Evolutionary conservation across 2,113 vertebrate genomes (phyloP).

Genomic region (Leucosticte australis): DNA sequence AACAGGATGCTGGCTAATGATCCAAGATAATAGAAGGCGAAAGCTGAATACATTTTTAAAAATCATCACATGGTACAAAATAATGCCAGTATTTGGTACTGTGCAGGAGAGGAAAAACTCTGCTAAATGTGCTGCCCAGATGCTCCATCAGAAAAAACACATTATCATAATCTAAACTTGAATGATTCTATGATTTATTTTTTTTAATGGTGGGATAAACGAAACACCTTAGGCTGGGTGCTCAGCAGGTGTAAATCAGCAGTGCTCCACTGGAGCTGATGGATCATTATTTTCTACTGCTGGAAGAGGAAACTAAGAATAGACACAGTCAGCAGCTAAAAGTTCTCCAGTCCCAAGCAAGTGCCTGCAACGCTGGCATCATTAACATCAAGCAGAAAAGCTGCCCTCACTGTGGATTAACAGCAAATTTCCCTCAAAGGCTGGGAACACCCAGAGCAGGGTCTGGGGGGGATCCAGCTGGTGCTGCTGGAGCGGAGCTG

Average conservation of each 20-base stretch:
- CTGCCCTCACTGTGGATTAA: not conserved
- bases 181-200: not conserved
- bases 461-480: not conserved
- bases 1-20: conserved; percentile 67
- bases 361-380: not conserved
- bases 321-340: not conserved
- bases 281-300: conserved; percentile 16
- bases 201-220: not conserved
- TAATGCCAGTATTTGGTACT: not conserved
- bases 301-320: conserved; percentile 6
- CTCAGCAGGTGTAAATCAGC: conserved; percentile 45
- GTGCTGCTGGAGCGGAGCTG: not conserved
- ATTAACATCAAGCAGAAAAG: not conserved
- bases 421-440: not conserved
- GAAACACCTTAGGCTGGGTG: not conserved
- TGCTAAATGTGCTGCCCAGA: not conserved
- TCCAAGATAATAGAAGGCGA: conserved; percentile 48
- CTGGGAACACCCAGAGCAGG: not conserved
- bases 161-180: not conserved
- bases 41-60: conserved; percentile 51
- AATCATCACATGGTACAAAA: conserved; percentile 23
- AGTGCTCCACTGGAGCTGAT: not conserved
- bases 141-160: not conserved
- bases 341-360: conserved; percentile 22
- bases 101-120: not conserved